Evolutionary conservation across 2,888 invertebrate species (phyloP).

Genomic region (Drosophila putrida): DNA sequence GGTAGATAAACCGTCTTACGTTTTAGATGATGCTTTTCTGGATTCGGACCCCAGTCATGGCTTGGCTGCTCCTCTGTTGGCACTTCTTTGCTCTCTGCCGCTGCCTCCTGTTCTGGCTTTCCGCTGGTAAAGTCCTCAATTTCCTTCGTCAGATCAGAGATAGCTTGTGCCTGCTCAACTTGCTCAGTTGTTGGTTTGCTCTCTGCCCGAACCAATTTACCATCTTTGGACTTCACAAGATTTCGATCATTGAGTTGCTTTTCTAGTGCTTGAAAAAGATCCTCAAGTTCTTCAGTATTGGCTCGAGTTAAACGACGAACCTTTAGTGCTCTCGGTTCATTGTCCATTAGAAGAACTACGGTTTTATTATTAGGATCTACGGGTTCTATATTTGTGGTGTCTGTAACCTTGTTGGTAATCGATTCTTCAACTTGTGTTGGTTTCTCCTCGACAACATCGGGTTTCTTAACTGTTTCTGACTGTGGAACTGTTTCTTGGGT

Average conservation of each 20-base stretch:
- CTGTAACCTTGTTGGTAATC: conserved; percentile 23
- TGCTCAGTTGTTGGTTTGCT: conserved; percentile 45
- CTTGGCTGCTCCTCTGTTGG: conserved; percentile 32
- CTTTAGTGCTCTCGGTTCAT: conserved; percentile 79
- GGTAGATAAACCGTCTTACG: conserved; percentile 81
- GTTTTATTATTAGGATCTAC: conserved; percentile 78
- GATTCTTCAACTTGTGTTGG: not conserved
- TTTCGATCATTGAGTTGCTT: conserved; percentile 80
- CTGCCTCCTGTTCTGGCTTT: conserved; percentile 35
- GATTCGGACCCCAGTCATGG: conserved; percentile 82
- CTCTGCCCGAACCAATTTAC: conserved; percentile 54
- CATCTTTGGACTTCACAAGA: conserved; percentile 71
- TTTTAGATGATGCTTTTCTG: conserved; percentile 80
- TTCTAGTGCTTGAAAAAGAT: conserved; percentile 81
- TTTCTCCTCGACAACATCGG: conserved; percentile 1
- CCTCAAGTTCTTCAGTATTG: conserved; percentile 82
- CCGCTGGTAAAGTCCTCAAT: conserved; percentile 71
- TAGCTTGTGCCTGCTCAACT: conserved; percentile 67
- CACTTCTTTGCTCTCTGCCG: conserved; percentile 12
- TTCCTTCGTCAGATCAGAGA: conserved; percentile 77
- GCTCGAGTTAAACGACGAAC: conserved; percentile 81
- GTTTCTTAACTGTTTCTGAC: conserved; percentile 2
- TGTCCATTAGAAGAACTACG: conserved; percentile 80
- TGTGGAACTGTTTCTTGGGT: not conserved
- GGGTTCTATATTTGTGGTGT: conserved; percentile 53